Conservation (phyloP, 2,797 vertebrate genomes). For the Rhadinocentrus ornatus region DNA sequence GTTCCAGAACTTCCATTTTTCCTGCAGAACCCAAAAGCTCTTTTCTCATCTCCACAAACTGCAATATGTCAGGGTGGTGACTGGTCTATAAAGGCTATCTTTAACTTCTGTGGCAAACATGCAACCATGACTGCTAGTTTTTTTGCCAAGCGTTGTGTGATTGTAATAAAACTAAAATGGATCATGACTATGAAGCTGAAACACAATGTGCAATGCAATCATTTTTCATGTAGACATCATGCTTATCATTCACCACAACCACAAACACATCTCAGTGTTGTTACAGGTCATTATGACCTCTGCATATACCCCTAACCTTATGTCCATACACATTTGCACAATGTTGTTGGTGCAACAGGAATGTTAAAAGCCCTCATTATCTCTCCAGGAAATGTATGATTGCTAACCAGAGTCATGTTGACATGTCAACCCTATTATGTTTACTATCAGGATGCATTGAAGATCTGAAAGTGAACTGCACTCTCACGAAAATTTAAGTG, state of each 20-base stretch:
- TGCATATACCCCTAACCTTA: conserved; percentile 25
- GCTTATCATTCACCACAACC: conserved; percentile 64
- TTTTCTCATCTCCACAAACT: conserved; percentile 37
- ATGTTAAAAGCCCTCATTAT: conserved; percentile 79
- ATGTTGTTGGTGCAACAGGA: conserved; percentile 68
- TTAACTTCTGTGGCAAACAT: conserved; percentile 63
- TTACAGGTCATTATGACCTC: conserved; percentile 63
- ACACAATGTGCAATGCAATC: conserved; percentile 40
- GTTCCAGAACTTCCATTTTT: conserved; percentile 38
- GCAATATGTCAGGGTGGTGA: conserved; percentile 60
- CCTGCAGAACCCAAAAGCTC: conserved; percentile 29
- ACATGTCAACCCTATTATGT: conserved; percentile 69
- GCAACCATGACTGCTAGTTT: conserved; percentile 53
- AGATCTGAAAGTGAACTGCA: conserved; percentile 17
- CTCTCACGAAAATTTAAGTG: conserved; percentile 8
- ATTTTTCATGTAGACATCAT: conserved; percentile 54
- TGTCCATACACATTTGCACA: conserved; percentile 41
- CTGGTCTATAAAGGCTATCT: conserved; percentile 68
- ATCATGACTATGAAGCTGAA: conserved; percentile 10
- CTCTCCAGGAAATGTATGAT: conserved; percentile 69
- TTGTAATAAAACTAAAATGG: conserved; percentile 39
- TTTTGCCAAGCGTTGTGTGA: conserved; percentile 55
- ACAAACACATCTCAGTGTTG: conserved; percentile 54
- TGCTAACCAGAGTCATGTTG: conserved; percentile 67
- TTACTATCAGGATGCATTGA: conserved; percentile 38